Percentiles rank a stretch among this genome's conserved stretches.
Conservation (phyloP, 2,113 vertebrate species). For the Neopipo cinnamomea region DNA sequence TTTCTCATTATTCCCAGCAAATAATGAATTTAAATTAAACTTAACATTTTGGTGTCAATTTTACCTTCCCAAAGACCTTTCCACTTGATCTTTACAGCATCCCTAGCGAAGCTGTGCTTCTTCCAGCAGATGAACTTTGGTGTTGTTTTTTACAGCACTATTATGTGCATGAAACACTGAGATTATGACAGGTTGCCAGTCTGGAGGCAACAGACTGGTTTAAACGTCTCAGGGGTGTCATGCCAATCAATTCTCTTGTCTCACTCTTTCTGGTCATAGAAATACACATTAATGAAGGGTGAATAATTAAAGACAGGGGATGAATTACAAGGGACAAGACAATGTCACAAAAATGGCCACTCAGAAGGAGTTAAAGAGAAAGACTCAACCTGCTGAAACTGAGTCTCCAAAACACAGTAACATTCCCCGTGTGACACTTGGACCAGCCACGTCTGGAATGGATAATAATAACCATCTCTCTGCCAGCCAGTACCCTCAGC, state of each 20-base stretch:
- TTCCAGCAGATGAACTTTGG: background rate
- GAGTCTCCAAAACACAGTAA: background rate
- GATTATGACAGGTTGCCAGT: conserved; percentile 17
- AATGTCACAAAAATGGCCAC: background rate
- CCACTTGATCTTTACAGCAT: background rate
- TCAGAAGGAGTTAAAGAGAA: background rate
- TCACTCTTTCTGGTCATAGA: background rate
- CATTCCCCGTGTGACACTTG: background rate
- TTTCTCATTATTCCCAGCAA: background rate
- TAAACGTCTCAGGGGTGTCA: conserved; percentile 2
- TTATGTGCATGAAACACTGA: background rate
- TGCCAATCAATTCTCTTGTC: background rate
- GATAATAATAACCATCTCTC: background rate
- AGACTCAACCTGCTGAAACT: background rate
- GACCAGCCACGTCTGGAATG: background rate
- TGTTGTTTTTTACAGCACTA: background rate
- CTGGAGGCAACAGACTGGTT: conserved; percentile 33
- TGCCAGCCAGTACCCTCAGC: background rate
- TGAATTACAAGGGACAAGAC: background rate
- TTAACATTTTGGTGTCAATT: background rate
- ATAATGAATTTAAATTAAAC: background rate
- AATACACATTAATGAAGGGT: conserved; percentile 2
- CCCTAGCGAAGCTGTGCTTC: background rate
- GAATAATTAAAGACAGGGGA: background rate
- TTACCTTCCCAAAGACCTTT: background rate